Conservation (phyloP, 2,888 invertebrate genomes). For the Thelaira solivaga region DNA sequence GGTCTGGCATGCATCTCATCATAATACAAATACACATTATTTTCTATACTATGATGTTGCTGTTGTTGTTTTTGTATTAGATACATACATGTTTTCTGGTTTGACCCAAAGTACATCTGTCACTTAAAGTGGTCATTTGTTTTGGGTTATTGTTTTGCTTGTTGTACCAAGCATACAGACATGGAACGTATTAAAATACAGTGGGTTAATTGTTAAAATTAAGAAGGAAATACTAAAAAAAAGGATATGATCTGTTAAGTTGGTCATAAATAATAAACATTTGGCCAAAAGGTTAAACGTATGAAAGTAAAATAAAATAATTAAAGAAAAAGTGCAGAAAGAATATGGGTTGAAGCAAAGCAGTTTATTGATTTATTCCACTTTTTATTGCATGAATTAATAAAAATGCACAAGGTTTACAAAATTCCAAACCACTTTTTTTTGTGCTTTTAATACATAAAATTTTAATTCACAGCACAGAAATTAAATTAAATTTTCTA, state of each 20-base stretch:
- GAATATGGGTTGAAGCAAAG: too few relatives aligned
- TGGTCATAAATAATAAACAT: not conserved
- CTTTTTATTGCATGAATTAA: too few relatives aligned
- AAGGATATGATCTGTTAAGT: not conserved
- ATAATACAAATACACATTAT: slow-evolving; percentile 36
- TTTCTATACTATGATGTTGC: slow-evolving; percentile 20
- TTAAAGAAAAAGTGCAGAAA: too few relatives aligned
- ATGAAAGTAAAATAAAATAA: too few relatives aligned
- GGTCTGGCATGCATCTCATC: slow-evolving; percentile 21
- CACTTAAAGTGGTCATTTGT: slow-evolving; percentile 74
- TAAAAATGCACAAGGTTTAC: too few relatives aligned
- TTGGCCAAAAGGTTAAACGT: not conserved
- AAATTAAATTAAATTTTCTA: too few relatives aligned
- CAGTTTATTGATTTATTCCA: too few relatives aligned
- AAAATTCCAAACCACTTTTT: too few relatives aligned
- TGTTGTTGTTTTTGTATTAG: slow-evolving; percentile 18
- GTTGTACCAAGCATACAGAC: not conserved
- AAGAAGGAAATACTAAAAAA: not conserved
- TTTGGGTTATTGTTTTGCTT: slow-evolving; percentile 61
- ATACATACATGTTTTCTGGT: too few relatives aligned
- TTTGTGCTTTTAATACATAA: too few relatives aligned
- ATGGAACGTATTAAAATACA: slow-evolving; percentile 6
- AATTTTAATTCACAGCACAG: too few relatives aligned
- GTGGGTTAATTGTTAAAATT: slow-evolving; percentile 30
- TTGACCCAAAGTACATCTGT: slow-evolving; percentile 69